Conservation (phyloP, 2,797 vertebrate genomes). For the Thamnophis elegans region DNA sequence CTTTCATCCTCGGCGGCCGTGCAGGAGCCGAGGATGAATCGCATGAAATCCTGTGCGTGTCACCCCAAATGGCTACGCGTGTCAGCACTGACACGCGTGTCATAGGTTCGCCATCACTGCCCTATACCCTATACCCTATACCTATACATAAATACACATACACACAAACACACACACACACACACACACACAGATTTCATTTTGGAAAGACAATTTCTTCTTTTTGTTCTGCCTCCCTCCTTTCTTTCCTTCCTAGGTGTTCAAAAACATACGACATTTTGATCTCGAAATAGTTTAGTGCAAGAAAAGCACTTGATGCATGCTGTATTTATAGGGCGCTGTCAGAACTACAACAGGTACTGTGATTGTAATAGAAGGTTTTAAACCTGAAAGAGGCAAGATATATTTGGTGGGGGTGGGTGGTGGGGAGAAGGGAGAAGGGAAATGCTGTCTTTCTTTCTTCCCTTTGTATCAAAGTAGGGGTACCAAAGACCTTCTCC, state of each 20-base stretch:
- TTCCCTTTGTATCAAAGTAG: slow-evolving; percentile 55
- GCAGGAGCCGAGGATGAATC: no score
- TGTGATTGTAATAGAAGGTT: slow-evolving; percentile 42
- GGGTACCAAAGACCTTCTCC: slow-evolving; percentile 59
- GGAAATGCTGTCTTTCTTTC: slow-evolving; percentile 45
- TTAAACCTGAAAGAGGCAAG: slow-evolving; percentile 59
- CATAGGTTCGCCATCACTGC: no score
- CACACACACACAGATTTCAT: not conserved
- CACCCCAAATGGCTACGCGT: no score
- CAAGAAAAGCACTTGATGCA: slow-evolving; percentile 18
- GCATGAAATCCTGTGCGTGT: no score
- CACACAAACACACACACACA: rapidly evolving
- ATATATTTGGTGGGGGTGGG: slow-evolving; percentile 25
- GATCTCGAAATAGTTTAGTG: slow-evolving; percentile 30
- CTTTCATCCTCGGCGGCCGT: no score
- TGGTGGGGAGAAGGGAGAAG: slow-evolving; percentile 23
- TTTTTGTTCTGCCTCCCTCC: not conserved
- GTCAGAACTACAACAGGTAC: slow-evolving; percentile 42
- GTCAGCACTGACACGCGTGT: no score
- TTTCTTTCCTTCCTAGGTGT: not conserved
- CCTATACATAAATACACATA: rapidly evolving
- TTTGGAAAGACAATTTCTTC: not conserved
- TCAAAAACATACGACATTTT: not conserved
- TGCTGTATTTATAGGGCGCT: slow-evolving; percentile 27
- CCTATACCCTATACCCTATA: no score